Conservation (phyloP, 2,113 vertebrate genomes). For the Candoia aspera region DNA sequence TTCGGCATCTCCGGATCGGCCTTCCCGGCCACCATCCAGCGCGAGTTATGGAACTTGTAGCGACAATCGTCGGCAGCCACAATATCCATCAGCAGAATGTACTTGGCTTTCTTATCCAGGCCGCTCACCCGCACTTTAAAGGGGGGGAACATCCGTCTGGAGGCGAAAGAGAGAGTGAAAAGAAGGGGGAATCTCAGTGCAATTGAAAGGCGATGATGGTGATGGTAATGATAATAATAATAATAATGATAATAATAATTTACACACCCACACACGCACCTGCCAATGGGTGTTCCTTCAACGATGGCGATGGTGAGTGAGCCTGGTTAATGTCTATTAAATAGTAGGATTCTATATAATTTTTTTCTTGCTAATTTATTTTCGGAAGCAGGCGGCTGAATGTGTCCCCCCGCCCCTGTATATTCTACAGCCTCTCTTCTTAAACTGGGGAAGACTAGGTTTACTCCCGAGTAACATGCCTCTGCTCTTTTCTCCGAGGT, state of each 20-base stretch:
- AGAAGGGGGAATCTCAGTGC: neutral
- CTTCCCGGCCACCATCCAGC: conserved; percentile 99
- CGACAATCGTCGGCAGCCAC: conserved; percentile 97
- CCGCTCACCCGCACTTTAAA: conserved; percentile 98
- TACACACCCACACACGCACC: neutral
- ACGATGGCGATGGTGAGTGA: neutral
- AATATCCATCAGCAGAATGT: conserved; percentile 98
- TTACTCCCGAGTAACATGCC: neutral
- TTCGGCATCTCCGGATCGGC: conserved; percentile 99
- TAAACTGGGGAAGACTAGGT: neutral
- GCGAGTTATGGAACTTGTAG: conserved; percentile 98
- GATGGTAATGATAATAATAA: too few species aligned
- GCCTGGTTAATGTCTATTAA: neutral
- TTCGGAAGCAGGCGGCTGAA: neutral
- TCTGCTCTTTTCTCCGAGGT: neutral
- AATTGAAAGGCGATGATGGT: too few species aligned
- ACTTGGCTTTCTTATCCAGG: conserved; percentile 98
- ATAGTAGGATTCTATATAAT: neutral
- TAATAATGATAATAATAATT: neutral
- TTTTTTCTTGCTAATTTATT: neutral
- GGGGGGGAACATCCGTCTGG: conserved; percentile 97
- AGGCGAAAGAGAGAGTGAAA: too few species aligned
- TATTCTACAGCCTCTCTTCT: neutral
- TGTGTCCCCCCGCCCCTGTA: neutral
- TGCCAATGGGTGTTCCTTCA: neutral